A percentile compares a stretch with the other conserved stretches of the same genome.
These are phyloP conservation scores for Mesorhabditis spiculigera DNA, from an alignment of 2,888 invertebrate genomes.

Conservation along the genomic window DNA sequence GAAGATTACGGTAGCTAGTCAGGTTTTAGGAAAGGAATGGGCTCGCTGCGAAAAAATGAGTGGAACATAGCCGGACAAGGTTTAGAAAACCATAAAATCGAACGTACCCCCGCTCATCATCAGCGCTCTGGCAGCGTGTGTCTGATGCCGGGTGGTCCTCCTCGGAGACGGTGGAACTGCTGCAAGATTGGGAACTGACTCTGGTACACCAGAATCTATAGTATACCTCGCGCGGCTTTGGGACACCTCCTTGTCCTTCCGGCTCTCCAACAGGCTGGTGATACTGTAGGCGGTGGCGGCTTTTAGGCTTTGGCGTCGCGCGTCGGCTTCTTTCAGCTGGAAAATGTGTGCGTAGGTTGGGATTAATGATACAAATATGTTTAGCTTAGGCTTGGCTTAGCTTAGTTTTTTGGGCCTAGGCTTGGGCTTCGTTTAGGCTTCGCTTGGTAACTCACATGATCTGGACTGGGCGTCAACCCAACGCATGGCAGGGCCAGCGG, in stretches of 20 bases:
- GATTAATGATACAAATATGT: no score
- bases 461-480: not conserved
- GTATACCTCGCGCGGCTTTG: not conserved
- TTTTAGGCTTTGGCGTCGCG: not conserved
- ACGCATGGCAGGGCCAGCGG: not conserved
- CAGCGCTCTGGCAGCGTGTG: not conserved
- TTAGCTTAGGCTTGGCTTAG: no score
- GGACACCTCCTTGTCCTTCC: not conserved
- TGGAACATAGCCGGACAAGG: no score
- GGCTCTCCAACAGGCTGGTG: not conserved
- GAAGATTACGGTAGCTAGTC: no score
- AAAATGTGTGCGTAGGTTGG: not conserved
- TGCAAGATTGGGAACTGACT: not conserved
- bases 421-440: no score
- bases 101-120: slow-evolving; percentile 2
- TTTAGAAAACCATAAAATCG: no score
- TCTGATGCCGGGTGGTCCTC: slow-evolving; percentile 5
- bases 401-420: no score
- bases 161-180: slow-evolving; percentile 1
- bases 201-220: not conserved
- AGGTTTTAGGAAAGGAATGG: no score
- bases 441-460: not conserved
- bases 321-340: not conserved
- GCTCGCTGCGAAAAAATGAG: no score
- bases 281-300: not conserved